A percentile compares a stretch with the other conserved stretches of the same genome.
These are phyloP conservation scores for Petrophora chlorosata DNA, from an alignment of 2,888 invertebrate species.

Conservation along the genomic window DNA sequence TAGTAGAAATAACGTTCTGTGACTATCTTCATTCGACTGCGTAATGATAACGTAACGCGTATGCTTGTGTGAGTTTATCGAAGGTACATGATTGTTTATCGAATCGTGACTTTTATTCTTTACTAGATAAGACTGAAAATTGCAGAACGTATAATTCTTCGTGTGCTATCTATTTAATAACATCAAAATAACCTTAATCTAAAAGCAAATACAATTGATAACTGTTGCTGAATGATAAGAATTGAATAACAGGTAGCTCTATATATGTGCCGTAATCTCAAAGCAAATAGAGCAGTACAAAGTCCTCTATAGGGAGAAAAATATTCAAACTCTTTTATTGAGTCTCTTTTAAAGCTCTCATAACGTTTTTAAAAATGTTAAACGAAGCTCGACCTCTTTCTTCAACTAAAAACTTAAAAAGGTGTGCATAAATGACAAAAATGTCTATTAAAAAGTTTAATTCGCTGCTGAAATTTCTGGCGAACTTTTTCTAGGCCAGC, in stretches of 20 bases:
- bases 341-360: conserved; percentile 1
- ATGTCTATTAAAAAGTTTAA: conserved; percentile 43
- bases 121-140: conserved; percentile 7
- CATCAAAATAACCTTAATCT: conserved; percentile 18
- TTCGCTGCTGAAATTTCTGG: conserved; percentile 43
- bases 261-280: not conserved
- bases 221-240: conserved; percentile 14
- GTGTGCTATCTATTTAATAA: conserved; percentile 14
- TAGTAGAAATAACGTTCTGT: conserved; percentile 39
- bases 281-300: not conserved
- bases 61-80: conserved; percentile 31
- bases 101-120: conserved; percentile 2
- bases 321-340: not conserved
- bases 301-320: not conserved
- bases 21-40: conserved; percentile 33
- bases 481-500: conserved; percentile 41
- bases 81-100: not conserved
- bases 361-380: conserved; percentile 15
- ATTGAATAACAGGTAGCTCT: conserved; percentile 7
- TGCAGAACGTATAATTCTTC: not conserved
- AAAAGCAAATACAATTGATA: conserved; percentile 19
- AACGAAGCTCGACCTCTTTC: conserved; percentile 18
- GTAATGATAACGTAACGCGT: conserved; percentile 22
- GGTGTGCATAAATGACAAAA: conserved; percentile 36
- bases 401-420: conserved; percentile 26